These are phyloP conservation scores for Busseola fusca DNA, from an alignment of 2,888 invertebrate species.

Conservation along the genomic window DNA sequence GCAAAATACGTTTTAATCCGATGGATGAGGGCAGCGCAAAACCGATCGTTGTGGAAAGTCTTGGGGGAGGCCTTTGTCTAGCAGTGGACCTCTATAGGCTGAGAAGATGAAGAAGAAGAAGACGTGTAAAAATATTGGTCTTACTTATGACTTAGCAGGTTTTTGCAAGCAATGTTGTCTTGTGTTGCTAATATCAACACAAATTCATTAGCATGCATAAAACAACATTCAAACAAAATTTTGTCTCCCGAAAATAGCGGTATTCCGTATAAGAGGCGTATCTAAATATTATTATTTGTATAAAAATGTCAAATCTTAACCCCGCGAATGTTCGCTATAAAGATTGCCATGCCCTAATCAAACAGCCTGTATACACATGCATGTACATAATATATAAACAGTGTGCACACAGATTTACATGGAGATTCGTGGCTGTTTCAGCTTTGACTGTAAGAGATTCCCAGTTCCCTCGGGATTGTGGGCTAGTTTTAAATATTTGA, in stretches of 20 bases:
- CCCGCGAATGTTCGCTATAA: not conserved
- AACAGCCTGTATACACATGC: constrained; percentile 10
- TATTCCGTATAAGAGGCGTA: not conserved
- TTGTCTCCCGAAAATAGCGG: not conserved
- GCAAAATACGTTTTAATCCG: no score
- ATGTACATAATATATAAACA: constrained; percentile 4
- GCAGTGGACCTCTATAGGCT: no score
- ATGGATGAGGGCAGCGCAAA: no score
- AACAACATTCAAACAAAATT: not conserved
- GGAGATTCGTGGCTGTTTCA: constrained; percentile 12
- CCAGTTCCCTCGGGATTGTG: not conserved
- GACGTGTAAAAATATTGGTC: not conserved
- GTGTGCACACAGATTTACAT: constrained; percentile 24
- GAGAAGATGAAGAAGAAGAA: no score
- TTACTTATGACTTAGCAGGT: not conserved
- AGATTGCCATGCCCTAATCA: not conserved
- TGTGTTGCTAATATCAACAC: no score
- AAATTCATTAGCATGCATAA: not conserved
- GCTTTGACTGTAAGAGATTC: constrained; percentile 6
- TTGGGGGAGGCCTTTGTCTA: no score
- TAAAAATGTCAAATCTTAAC: not conserved
- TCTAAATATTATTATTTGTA: not conserved
- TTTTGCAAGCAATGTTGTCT: no score
- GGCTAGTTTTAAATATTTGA: constrained; percentile 20
- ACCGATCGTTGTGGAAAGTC: no score